A percentile compares a stretch with the other conserved stretches of the same genome.
Conservation (phyloP, 2,113 vertebrate species). For the Calyptommatus sinebrachiatus region DNA sequence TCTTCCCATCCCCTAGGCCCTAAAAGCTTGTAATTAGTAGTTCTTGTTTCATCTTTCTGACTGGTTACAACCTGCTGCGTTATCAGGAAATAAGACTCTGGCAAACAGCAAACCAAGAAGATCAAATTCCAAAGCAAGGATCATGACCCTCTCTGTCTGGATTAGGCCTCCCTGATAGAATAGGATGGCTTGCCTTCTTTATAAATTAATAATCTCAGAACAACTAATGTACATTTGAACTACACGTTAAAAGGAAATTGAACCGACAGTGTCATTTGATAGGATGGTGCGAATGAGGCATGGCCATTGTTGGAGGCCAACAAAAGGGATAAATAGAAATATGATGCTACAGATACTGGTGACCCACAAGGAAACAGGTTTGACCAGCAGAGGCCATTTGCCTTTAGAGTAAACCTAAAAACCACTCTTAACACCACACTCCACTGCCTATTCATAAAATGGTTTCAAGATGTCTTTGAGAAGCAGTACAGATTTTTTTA, state of each 20-base stretch:
- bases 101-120: constrained; percentile 10
- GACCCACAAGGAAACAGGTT: background rate
- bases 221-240: background rate
- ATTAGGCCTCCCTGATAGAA: background rate
- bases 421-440: background rate
- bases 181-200: background rate
- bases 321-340: background rate
- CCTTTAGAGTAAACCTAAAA: background rate
- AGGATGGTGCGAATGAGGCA: background rate
- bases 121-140: background rate
- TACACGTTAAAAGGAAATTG: background rate
- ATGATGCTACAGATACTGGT: background rate
- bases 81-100: constrained; percentile 5
- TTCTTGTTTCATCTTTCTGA: constrained; percentile 29
- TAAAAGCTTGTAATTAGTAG: constrained; percentile 24
- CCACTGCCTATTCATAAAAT: background rate
- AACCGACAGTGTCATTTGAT: background rate
- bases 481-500: no score
- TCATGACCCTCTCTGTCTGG: background rate
- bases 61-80: constrained; percentile 21
- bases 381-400: background rate
- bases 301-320: background rate
- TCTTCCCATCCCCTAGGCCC: constrained; percentile 14
- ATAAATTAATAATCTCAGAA: background rate
- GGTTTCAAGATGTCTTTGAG: no score